Percentiles rank a stretch among this genome's conserved stretches.
phyloP scores from a whole-genome alignment of 2,113 vertebrate genomes.

The Oncorhynchus nerka region DNA sequence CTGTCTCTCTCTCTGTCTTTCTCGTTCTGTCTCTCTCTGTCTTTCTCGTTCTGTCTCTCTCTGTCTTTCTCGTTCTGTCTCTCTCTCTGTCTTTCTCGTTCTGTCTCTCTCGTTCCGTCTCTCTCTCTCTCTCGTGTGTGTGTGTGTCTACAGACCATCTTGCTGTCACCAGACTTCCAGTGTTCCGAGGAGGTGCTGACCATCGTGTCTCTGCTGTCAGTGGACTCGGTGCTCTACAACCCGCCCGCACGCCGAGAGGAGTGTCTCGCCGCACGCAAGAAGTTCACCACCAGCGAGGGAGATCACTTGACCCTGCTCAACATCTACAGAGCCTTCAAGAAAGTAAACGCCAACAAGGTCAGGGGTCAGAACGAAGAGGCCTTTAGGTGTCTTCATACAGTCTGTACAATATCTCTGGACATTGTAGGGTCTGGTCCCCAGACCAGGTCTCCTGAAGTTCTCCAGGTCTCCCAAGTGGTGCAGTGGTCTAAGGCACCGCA shows the following conservation, averaged over 20 bases:
- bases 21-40: too few relatives aligned
- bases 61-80: too few relatives aligned
- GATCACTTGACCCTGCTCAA: slow-evolving; percentile 91
- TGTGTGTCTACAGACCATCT: slow-evolving; percentile 80
- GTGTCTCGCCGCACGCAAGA: slow-evolving; percentile 81
- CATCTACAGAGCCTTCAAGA: slow-evolving; percentile 90
- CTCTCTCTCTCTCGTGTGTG: neutral
- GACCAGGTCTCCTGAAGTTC: too few relatives aligned
- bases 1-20: too few relatives aligned
- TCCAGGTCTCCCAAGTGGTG: too few relatives aligned
- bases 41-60: too few relatives aligned
- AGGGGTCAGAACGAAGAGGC: neutral
- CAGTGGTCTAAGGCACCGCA: too few relatives aligned
- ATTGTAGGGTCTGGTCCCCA: too few relatives aligned
- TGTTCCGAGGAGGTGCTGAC: slow-evolving; percentile 93
- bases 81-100: too few relatives aligned
- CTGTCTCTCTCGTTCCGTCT: too few relatives aligned
- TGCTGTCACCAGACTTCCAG: slow-evolving; percentile 86
- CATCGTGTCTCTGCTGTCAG: slow-evolving; percentile 88
- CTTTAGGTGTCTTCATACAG: neutral
- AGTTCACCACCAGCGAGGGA: slow-evolving; percentile 91
- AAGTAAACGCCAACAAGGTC: slow-evolving; percentile 84
- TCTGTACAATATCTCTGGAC: neutral
- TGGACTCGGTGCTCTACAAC: slow-evolving; percentile 90
- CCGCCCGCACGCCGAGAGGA: slow-evolving; percentile 87